Conservation (phyloP, 2,888 invertebrate genomes). For the Colletes collaris region DNA sequence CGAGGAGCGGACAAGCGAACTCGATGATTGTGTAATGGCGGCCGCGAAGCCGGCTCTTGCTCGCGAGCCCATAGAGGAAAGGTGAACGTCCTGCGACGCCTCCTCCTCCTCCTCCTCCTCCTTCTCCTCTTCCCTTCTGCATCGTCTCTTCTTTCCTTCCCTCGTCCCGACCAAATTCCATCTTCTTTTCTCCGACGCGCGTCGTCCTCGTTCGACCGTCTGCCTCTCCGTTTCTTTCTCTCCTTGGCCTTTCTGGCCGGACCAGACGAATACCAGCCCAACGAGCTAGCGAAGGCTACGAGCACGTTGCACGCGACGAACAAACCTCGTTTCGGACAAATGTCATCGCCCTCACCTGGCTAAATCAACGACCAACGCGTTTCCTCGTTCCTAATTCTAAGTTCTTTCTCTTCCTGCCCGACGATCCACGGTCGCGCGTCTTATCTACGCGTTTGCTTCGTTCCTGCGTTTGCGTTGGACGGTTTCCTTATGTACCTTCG, state of each 20-base stretch:
- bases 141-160: constrained; percentile 22
- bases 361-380: constrained; percentile 57
- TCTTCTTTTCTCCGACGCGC: not conserved
- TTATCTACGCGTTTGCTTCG: not conserved
- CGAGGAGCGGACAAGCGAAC: constrained; percentile 66
- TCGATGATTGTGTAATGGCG: constrained; percentile 81
- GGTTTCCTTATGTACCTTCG: too few relatives aligned
- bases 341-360: constrained; percentile 67
- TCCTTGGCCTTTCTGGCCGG: constrained; percentile 23
- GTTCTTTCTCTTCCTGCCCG: constrained; percentile 22
- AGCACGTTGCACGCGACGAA: constrained; percentile 53
- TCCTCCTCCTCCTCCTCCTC: constrained; percentile 23
- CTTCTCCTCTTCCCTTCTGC: constrained; percentile 26
- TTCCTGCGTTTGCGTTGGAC: not conserved
- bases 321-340: constrained; percentile 67
- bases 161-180: not conserved
- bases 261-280: constrained; percentile 57
- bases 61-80: constrained; percentile 69
- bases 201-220: too few relatives aligned
- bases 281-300: constrained; percentile 69
- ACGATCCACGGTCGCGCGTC: not conserved
- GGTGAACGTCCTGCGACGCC: constrained; percentile 77
- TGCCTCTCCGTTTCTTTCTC: constrained; percentile 32
- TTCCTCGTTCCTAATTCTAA: constrained; percentile 59
- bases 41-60: constrained; percentile 63